Percentiles rank a stretch among this genome's conserved stretches.
These are phyloP conservation scores for Volucella inanis DNA, from an alignment of 2,888 invertebrate species.

Conservation along the genomic window DNA sequence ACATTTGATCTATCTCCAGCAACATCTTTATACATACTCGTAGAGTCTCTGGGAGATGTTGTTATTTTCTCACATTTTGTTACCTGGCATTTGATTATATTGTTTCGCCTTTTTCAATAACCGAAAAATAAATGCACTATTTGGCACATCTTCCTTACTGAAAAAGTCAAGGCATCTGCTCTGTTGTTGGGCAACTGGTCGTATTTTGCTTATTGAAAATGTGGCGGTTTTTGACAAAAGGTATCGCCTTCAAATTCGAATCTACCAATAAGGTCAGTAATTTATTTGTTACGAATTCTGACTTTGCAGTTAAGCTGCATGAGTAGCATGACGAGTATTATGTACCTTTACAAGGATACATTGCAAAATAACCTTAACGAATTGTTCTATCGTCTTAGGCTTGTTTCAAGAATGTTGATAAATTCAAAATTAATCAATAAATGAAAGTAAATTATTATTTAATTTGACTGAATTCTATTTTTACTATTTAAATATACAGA, in stretches of 20 bases:
- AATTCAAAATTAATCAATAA: too few species aligned
- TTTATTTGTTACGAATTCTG: constrained; percentile 24
- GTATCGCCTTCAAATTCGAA: constrained; percentile 21
- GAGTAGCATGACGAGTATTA: not conserved
- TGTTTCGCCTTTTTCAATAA: constrained; percentile 67
- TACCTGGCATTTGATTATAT: constrained; percentile 47
- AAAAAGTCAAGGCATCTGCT: constrained; percentile 63
- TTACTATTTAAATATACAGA: too few species aligned
- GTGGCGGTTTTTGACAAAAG: constrained; percentile 28
- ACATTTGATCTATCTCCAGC: constrained; percentile 68
- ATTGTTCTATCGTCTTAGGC: too few species aligned
- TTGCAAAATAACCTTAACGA: not conserved
- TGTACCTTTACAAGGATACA: not conserved
- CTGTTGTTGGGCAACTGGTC: constrained; percentile 41
- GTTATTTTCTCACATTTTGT: constrained; percentile 31
- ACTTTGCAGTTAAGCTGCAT: constrained; percentile 20
- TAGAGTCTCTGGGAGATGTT: constrained; percentile 1
- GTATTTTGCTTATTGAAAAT: constrained; percentile 35
- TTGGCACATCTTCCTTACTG: constrained; percentile 62
- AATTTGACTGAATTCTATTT: too few species aligned
- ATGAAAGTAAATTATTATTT: too few species aligned
- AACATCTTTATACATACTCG: constrained; percentile 38
- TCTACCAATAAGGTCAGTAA: constrained; percentile 10
- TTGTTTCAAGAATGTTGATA: too few species aligned
- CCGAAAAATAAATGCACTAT: constrained; percentile 62